Base-by-base conservation (phyloP, 2,888 invertebrate genomes). In the Melanchra persicariae region DNA sequence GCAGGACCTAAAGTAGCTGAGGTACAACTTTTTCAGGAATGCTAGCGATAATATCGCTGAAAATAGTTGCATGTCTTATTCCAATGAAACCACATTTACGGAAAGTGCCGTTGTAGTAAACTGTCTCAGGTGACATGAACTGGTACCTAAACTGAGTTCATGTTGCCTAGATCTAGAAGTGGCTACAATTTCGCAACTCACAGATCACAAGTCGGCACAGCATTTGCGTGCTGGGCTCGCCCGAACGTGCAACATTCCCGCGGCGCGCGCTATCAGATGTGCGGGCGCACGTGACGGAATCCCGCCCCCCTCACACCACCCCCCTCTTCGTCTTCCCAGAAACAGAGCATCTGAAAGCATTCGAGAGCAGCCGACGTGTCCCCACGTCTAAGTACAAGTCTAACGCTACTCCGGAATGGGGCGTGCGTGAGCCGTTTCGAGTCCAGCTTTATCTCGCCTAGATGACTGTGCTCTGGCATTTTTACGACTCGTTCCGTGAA, bases 231-330 rank as follows among this genome's bases (percentile, higher is more conserved):
- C 86, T 79, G 75, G 73, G 82, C 77, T 84, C 82, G 85, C 79
- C 82, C 74, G 77, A 85, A 85, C 86, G 87, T 86, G 90, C 88
- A 87, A 87, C 90, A 90, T 90, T 90, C 87, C 87, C 81, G 82
- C 85, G 82, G 86, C 78, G 70, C 82, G n/a, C 85, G 85, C 88
- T 93, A 93, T 94, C 93, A 85, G 93, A 94, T 94, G 89, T 89
- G 89, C 90, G 81, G 70, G 87, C 87, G 91, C 92, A 93, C 95
- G 94, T 95, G 95, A 93, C 89, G 94, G 93, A 89, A 93, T 93
- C 90, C 88, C 83, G 80, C 85, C 73, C 71, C 55, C 73, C 76
- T 30, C 70, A 65, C 10, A 58, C 57, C 73, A 82, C 64, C 55
- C 60, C 57, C 62, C 78, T 82, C 74, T 73, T 62, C 78, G 67